phyloP scores from a whole-genome alignment of 2,888 invertebrate species.

The Platypus cylindrus region DNA sequence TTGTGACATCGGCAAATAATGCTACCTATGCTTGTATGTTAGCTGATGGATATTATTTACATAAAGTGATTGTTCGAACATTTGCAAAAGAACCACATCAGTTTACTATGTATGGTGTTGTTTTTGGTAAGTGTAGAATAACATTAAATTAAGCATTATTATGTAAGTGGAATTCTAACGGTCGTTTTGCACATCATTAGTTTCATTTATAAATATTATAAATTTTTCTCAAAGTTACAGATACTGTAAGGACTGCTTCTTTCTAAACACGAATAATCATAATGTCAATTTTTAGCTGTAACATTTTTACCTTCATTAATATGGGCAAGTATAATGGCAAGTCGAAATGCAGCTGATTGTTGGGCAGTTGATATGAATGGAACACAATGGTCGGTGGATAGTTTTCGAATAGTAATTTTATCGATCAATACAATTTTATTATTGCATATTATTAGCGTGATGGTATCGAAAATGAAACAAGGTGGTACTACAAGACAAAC shows the following conservation, averaged over 20 bases:
- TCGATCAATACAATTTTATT: constrained; percentile 46
- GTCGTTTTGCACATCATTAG: too few species aligned
- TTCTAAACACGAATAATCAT: too few species aligned
- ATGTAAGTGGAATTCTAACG: too few species aligned
- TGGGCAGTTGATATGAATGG: constrained; percentile 46
- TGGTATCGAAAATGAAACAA: constrained; percentile 48
- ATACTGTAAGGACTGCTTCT: too few species aligned
- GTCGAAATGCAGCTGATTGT: constrained; percentile 42
- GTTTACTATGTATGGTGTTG: constrained; percentile 35
- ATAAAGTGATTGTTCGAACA: constrained; percentile 51
- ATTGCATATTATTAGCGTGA: constrained; percentile 49
- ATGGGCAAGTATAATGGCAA: constrained; percentile 43
- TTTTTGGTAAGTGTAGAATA: constrained; percentile 36
- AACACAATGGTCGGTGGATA: constrained; percentile 50
- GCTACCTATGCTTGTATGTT: constrained; percentile 58
- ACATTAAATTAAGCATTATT: too few species aligned
- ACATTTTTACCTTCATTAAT: constrained; percentile 40
- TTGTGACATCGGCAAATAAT: constrained; percentile 43
- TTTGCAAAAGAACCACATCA: constrained; percentile 44
- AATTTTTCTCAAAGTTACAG: too few species aligned
- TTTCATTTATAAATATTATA: too few species aligned
- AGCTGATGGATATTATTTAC: constrained; percentile 50
- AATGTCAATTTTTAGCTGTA: constrained; percentile 25
- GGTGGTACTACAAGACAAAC: constrained; percentile 38
- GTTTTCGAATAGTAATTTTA: constrained; percentile 45